A percentile compares a stretch with the other conserved stretches of the same genome.
Conservation (phyloP, 2,113 vertebrate species). For the Rhynchopsitta pachyrhyncha region DNA sequence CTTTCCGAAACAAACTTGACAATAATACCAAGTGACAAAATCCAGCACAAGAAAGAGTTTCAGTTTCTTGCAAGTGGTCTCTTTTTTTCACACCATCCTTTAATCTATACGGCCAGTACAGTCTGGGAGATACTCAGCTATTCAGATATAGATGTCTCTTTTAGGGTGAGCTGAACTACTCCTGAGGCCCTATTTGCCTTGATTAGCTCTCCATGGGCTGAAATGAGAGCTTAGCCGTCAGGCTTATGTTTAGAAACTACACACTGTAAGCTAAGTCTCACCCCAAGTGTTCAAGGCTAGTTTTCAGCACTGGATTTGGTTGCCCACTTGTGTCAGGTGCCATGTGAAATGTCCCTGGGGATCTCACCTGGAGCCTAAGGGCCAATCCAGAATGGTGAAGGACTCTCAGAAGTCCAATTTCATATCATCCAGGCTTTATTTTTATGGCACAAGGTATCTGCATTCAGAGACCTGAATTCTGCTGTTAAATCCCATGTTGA, state of each 20-base stretch:
- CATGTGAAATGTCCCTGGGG: neutral
- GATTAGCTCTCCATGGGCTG: neutral
- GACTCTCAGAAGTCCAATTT: neutral
- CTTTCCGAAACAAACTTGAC: neutral
- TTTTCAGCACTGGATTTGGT: neutral
- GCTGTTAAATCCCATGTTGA: neutral
- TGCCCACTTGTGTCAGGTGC: neutral
- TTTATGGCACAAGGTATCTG: neutral
- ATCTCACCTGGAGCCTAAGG: neutral
- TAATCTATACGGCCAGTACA: neutral
- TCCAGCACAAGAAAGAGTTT: neutral
- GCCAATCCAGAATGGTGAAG: neutral
- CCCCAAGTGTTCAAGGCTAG: neutral
- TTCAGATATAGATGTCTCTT: neutral
- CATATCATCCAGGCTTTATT: neutral
- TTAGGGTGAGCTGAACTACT: neutral
- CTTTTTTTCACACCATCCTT: neutral
- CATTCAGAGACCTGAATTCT: neutral
- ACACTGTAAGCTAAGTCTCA: neutral
- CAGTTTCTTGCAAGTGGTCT: neutral
- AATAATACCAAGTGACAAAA: neutral
- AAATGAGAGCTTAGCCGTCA: neutral
- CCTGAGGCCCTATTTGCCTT: neutral
- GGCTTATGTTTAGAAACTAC: neutral
- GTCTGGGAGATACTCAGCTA: neutral